Evolutionary conservation across 2,797 vertebrate genomes (phyloP).

Genomic region (Gymnoscopelus braueri): DNA sequence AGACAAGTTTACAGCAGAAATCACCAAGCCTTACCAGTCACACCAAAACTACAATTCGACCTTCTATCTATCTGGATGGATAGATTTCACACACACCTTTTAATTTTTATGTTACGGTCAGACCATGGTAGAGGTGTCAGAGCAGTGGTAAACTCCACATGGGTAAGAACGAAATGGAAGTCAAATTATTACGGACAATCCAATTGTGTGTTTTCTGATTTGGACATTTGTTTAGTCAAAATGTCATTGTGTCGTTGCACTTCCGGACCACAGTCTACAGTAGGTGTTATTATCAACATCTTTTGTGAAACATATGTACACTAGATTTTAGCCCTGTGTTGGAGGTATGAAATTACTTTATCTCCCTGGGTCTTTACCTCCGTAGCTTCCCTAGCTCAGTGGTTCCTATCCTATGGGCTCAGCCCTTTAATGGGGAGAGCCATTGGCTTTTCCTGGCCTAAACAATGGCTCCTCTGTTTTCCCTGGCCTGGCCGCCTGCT

Average conservation of each 20-base stretch:
- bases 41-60: too few species aligned
- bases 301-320: conserved; percentile 20
- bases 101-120: too few species aligned
- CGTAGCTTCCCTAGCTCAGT: conserved; percentile 9
- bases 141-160: too few species aligned
- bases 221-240: too few species aligned
- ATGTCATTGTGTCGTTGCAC: conserved; percentile 20
- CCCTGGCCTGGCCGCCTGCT: conserved; percentile 64
- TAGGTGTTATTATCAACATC: not conserved
- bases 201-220: too few species aligned
- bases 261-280: not conserved
- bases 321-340: conserved; percentile 31
- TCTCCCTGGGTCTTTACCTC: conserved; percentile 54
- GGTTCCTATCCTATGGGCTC: conserved; percentile 61
- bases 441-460: conserved; percentile 68
- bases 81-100: too few species aligned
- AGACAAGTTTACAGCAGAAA: too few species aligned
- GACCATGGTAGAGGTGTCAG: too few species aligned
- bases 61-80: too few species aligned
- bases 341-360: conserved; percentile 4
- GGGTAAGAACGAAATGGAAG: too few species aligned
- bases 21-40: too few species aligned
- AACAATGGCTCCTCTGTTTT: conserved; percentile 85
- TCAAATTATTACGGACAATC: too few species aligned
- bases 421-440: conserved; percentile 76